phyloP scores from a whole-genome alignment of 2,797 vertebrate genomes.

The Hydrolagus colliei region DNA sequence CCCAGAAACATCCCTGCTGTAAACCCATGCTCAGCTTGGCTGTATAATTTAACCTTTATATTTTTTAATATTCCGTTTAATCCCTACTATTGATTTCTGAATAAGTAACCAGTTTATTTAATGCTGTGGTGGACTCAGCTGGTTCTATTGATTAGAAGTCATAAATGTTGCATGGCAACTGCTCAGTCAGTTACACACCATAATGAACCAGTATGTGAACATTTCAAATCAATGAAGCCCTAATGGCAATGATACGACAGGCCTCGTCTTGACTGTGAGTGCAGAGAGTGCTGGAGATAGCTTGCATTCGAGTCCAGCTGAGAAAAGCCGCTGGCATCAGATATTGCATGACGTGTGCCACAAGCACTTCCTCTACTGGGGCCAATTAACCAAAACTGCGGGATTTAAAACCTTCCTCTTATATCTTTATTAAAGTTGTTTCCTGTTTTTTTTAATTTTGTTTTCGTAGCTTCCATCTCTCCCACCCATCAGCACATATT shows the following conservation, averaged over 20 bases:
- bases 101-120: background rate
- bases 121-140: background rate
- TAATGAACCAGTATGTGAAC: constrained; percentile 19
- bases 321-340: background rate
- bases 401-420: constrained; percentile 20
- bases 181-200: background rate
- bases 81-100: constrained; percentile 20
- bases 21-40: background rate
- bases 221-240: constrained; percentile 29
- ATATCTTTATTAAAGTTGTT: background rate
- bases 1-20: background rate
- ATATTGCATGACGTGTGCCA: background rate
- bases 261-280: background rate
- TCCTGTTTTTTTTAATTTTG: too few relatives aligned
- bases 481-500: too few relatives aligned
- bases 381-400: background rate
- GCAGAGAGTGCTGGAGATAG: background rate
- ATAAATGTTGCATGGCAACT: constrained; percentile 13
- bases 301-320: constrained; percentile 8
- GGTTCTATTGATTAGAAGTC: constrained; percentile 11
- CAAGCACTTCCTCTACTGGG: background rate
- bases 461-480: too few relatives aligned
- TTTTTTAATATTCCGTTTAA: constrained; percentile 19
- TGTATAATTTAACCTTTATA: background rate
- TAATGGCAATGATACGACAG: constrained; percentile 20